Evolutionary conservation across 2,797 vertebrate genomes (phyloP).

Genomic region (Sylvilagus floridanus): DNA sequence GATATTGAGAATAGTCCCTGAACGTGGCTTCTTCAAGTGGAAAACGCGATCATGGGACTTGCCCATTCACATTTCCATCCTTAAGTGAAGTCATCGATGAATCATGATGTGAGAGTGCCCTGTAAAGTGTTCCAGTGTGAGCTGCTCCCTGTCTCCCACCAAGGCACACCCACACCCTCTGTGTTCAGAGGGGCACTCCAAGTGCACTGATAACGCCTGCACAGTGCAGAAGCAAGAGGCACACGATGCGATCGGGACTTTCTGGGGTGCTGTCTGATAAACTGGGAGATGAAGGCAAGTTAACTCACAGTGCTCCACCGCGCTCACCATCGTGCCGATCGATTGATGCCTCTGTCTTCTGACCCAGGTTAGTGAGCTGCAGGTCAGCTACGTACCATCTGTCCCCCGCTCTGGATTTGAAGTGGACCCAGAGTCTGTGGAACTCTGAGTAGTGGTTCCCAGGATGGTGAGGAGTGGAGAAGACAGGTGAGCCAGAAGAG

Average conservation of each 20-base stretch:
- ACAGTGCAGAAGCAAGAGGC: background rate
- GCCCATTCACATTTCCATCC: background rate
- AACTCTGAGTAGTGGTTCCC: background rate
- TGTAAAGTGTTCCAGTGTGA: background rate
- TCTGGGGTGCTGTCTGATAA: background rate
- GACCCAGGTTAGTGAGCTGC: too few relatives aligned
- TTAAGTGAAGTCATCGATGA: too few relatives aligned
- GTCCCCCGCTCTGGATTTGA: too few relatives aligned
- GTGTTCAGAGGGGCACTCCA: too few relatives aligned
- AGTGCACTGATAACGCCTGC: background rate
- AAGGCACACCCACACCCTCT: background rate
- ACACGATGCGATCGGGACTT: accelerated
- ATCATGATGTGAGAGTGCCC: background rate
- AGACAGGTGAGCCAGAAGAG: background rate
- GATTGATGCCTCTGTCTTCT: background rate
- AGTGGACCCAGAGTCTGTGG: background rate
- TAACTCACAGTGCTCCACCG: background rate
- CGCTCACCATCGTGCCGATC: background rate
- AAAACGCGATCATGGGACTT: background rate
- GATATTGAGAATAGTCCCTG: background rate
- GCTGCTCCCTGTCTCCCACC: background rate
- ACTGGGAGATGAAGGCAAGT: background rate
- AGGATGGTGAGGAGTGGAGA: background rate
- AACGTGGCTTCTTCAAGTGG: background rate
- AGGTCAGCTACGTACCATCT: too few relatives aligned